Conservation (phyloP, 2,797 vertebrate species). For the Numenius phaeopus region DNA sequence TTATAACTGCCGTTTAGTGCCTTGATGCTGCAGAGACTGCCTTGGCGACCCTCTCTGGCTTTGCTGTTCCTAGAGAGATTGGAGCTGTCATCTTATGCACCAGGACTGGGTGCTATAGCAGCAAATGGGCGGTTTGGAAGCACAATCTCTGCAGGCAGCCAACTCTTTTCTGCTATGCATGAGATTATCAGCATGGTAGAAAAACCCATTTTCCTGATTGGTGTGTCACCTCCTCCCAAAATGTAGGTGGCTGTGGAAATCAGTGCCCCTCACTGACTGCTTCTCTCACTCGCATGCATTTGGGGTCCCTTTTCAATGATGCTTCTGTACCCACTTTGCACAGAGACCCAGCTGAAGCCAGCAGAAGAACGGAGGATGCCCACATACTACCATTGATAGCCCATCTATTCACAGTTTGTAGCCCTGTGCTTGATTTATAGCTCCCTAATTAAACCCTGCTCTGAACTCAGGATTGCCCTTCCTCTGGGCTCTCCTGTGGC, state of each 20-base stretch:
- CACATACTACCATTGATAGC: neutral
- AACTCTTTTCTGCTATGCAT: neutral
- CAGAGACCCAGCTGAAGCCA: neutral
- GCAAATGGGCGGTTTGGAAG: neutral
- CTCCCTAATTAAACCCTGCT: neutral
- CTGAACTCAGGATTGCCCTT: neutral
- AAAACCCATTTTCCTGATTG: neutral
- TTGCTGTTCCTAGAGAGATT: neutral
- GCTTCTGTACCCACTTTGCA: neutral
- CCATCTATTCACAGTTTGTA: neutral
- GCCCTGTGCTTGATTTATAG: fast-evolving
- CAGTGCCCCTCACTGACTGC: neutral
- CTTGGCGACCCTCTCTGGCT: neutral
- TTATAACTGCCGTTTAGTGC: neutral
- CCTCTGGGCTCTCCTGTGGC: neutral
- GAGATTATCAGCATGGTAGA: neutral
- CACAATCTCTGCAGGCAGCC: neutral
- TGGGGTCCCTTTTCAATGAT: neutral
- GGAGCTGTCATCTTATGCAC: neutral
- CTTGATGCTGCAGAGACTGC: neutral
- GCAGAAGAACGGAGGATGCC: neutral
- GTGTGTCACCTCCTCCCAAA: neutral
- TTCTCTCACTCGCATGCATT: neutral
- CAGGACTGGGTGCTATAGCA: neutral
- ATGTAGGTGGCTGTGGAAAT: neutral